Evolutionary conservation across 1,140 invertebrate species (phyloP).

Genomic region (Chrysopa pallens): DNA sequence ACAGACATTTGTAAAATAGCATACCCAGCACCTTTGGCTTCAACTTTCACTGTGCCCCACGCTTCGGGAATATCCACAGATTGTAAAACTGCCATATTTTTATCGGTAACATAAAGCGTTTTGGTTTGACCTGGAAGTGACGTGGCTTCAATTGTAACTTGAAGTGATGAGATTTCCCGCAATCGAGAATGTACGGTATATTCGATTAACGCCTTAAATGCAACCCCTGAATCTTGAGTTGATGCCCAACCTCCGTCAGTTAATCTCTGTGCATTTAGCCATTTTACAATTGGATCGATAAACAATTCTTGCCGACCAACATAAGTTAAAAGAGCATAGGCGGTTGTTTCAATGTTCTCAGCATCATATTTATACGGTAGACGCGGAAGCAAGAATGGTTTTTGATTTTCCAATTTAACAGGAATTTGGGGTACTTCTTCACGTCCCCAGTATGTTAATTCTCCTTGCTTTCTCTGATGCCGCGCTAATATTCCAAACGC

Average conservation of each 20-base stretch:
- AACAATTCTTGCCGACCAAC: slow-evolving; percentile 63
- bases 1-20: slow-evolving; percentile 85
- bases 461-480: slow-evolving; percentile 46
- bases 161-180: slow-evolving; percentile 71
- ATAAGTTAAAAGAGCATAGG: slow-evolving; percentile 81
- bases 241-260: slow-evolving; percentile 90
- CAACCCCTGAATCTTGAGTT: slow-evolving; percentile 80
- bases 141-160: slow-evolving; percentile 68
- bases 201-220: slow-evolving; percentile 75
- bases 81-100: slow-evolving; percentile 59
- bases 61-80: slow-evolving; percentile 70
- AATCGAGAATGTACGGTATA: slow-evolving; percentile 72
- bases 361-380: slow-evolving; percentile 76
- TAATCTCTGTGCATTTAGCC: slow-evolving; percentile 81
- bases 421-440: slow-evolving; percentile 57
- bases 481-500: slow-evolving; percentile 57
- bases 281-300: slow-evolving; percentile 73
- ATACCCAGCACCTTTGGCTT: slow-evolving; percentile 77
- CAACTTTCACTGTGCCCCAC: slow-evolving; percentile 81
- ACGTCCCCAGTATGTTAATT: slow-evolving; percentile 72
- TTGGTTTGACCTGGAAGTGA: slow-evolving; percentile 48
- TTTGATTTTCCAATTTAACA: slow-evolving; percentile 75
- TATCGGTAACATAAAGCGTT: slow-evolving; percentile 48
- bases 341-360: slow-evolving; percentile 81
- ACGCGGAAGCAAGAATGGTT: slow-evolving; percentile 73